Conservation (phyloP, 1,140 invertebrate genomes). For the Scaptomyza pallida region DNA sequence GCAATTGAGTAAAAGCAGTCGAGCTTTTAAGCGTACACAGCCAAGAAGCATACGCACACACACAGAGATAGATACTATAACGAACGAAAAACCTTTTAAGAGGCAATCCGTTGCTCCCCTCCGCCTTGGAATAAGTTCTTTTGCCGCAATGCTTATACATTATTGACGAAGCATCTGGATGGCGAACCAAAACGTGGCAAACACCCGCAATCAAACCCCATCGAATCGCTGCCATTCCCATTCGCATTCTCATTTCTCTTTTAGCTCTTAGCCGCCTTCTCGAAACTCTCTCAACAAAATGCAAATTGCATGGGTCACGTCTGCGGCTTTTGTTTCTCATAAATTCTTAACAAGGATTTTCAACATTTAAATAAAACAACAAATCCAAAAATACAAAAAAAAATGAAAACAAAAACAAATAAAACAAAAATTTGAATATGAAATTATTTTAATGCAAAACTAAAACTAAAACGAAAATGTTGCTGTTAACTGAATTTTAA, state of each 20-base stretch:
- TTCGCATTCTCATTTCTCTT: background rate
- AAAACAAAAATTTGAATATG: constrained; percentile 33
- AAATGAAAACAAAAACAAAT: constrained; percentile 18
- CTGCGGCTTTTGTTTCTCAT: constrained; percentile 69
- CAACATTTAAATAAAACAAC: constrained; percentile 35
- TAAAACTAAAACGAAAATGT: constrained; percentile 62
- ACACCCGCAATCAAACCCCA: constrained; percentile 1
- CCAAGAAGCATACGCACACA: constrained; percentile 10
- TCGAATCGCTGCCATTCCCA: no score
- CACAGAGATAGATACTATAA: background rate
- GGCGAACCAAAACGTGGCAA: constrained; percentile 2
- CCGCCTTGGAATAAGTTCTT: constrained; percentile 45
- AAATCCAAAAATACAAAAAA: background rate
- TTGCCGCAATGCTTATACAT: constrained; percentile 69
- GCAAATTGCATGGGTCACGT: constrained; percentile 72
- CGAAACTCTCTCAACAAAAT: constrained; percentile 47
- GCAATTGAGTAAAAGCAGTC: constrained; percentile 63
- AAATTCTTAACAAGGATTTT: constrained; percentile 74
- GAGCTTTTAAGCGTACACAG: constrained; percentile 27
- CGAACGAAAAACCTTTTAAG: constrained; percentile 59
- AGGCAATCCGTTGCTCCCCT: constrained; percentile 5
- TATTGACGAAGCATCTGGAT: constrained; percentile 58
- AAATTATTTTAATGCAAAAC: constrained; percentile 60
- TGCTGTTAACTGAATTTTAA: constrained; percentile 80
- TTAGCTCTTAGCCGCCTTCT: background rate